phyloP scores from a whole-genome alignment of 2,888 invertebrate species.

The Copidosoma aretas region DNA sequence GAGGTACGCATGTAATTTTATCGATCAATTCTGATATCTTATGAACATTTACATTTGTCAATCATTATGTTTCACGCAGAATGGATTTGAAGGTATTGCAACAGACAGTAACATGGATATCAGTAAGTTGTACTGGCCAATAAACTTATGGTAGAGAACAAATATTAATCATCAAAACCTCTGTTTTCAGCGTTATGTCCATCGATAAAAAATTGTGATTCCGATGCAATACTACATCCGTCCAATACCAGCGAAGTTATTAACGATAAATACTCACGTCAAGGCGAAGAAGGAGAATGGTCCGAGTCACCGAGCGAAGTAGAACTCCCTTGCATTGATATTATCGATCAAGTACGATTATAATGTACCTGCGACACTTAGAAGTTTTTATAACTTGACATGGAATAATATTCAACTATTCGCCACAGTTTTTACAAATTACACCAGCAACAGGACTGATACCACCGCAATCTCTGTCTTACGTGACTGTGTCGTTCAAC shows the following conservation, averaged over 20 bases:
- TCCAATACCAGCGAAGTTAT: not conserved
- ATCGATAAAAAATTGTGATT: not conserved
- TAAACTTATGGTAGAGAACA: not conserved
- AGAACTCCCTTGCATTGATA: not conserved
- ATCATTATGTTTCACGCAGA: not conserved
- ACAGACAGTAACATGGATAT: not conserved
- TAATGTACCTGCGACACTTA: no score
- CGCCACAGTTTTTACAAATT: slow-evolving; percentile 21
- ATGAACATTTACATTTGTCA: not conserved
- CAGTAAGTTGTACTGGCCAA: not conserved
- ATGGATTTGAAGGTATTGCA: slow-evolving; percentile 5
- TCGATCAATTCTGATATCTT: not conserved
- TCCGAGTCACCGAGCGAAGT: not conserved
- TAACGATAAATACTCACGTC: not conserved
- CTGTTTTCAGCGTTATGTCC: not conserved
- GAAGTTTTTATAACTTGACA: not conserved
- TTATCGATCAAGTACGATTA: not conserved
- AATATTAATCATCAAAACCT: not conserved
- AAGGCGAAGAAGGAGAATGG: not conserved
- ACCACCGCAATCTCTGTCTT: slow-evolving; percentile 5
- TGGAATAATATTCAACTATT: not conserved
- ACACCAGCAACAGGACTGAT: slow-evolving; percentile 21
- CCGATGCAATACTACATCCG: not conserved
- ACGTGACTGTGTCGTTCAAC: slow-evolving; percentile 21
- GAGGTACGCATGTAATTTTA: slow-evolving; percentile 7